Percentiles rank a stretch among this genome's conserved stretches.
These are phyloP conservation scores for Cryptoprocta ferox DNA, from an alignment of 2,797 vertebrate species.

Conservation along the genomic window DNA sequence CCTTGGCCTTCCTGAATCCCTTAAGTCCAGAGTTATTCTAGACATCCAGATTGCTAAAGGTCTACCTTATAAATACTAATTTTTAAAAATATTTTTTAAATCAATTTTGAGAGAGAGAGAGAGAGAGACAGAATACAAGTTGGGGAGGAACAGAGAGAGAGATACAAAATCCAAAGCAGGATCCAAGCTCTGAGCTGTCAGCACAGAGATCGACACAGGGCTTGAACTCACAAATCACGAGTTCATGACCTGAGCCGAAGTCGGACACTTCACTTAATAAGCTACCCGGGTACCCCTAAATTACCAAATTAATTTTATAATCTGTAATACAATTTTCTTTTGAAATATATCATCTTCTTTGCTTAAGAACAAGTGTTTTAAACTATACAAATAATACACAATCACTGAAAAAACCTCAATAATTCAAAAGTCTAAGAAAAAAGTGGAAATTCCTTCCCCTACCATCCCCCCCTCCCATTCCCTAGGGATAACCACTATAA, in stretches of 20 bases:
- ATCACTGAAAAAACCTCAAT: conserved; percentile 17
- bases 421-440: conserved; percentile 22
- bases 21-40: neutral
- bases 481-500: neutral
- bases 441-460: neutral
- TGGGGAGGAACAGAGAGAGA: too few species aligned
- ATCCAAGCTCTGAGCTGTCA: too few species aligned
- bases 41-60: neutral
- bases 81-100: neutral
- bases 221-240: too few species aligned
- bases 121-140: too few species aligned
- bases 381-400: conserved; percentile 13
- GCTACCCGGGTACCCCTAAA: neutral
- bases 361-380: conserved; percentile 57
- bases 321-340: conserved; percentile 43
- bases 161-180: too few species aligned
- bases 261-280: too few species aligned
- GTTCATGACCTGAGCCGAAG: too few species aligned
- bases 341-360: conserved; percentile 16
- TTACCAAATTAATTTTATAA: conserved; percentile 32
- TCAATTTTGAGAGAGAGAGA: too few species aligned
- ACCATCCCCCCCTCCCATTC: neutral
- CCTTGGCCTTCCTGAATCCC: neutral
- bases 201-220: too few species aligned
- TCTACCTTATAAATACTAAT: conserved; percentile 31